A percentile compares a stretch with the other conserved stretches of the same genome.
Conservation (phyloP, 2,888 invertebrate genomes). For the Corbicula japonica region DNA sequence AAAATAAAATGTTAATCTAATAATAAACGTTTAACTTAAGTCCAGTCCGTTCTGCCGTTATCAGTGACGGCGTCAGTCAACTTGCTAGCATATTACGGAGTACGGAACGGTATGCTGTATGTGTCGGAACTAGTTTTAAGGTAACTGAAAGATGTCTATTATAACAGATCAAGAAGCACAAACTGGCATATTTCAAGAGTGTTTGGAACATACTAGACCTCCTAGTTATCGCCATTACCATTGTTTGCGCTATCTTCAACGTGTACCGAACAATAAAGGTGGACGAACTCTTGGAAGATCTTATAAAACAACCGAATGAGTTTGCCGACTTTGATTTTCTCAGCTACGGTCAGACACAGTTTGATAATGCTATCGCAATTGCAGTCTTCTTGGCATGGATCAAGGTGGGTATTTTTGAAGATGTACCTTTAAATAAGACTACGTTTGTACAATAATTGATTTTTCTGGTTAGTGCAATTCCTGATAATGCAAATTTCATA, state of each 20-base stretch:
- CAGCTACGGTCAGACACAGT: conserved; percentile 89
- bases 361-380: conserved; percentile 89
- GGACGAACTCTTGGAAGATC: conserved; percentile 85
- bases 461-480: too few species aligned
- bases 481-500: too few species aligned
- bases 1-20: too few species aligned
- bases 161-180: conserved; percentile 87
- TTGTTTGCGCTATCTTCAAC: conserved; percentile 87
- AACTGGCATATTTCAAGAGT: conserved; percentile 87
- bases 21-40: too few species aligned
- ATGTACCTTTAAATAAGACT: too few species aligned
- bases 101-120: too few species aligned
- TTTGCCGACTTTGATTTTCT: conserved; percentile 90
- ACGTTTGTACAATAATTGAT: too few species aligned
- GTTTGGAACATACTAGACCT: conserved; percentile 91
- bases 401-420: conserved; percentile 89
- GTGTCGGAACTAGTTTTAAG: too few species aligned
- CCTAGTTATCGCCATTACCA: conserved; percentile 88
- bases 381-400: conserved; percentile 91
- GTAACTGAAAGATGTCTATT: too few species aligned
- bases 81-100: too few species aligned
- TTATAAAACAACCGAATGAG: conserved; percentile 86
- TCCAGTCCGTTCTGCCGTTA: too few species aligned
- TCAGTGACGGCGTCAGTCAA: too few species aligned
- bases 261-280: conserved; percentile 87